Conservation (phyloP, 2,113 vertebrate genomes). For the Thoracochromis brauschi region DNA sequence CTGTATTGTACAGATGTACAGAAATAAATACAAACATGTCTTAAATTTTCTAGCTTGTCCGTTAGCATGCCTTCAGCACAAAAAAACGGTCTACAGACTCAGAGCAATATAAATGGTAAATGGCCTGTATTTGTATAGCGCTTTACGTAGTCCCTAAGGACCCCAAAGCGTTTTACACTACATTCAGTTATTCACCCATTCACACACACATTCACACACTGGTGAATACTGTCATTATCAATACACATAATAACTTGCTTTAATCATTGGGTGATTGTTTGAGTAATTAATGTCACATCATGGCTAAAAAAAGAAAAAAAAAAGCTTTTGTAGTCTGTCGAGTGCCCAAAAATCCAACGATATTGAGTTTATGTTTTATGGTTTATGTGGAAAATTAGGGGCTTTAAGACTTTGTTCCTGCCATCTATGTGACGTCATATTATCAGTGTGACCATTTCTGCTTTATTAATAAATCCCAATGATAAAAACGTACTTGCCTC, state of each 20-base stretch:
- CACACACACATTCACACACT: background rate
- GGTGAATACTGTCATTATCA: background rate
- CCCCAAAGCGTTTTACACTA: fast-evolving
- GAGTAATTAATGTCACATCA: background rate
- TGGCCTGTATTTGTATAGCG: background rate
- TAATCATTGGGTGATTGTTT: background rate
- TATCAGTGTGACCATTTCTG: fast-evolving
- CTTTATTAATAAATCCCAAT: background rate
- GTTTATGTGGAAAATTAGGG: background rate
- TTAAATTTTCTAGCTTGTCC: background rate
- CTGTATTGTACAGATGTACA: background rate
- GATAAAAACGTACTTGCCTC: background rate
- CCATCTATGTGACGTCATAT: background rate
- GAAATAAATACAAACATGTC: background rate
- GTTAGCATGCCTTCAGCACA: background rate
- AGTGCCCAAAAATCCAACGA: background rate
- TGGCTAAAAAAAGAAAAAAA: fast-evolving
- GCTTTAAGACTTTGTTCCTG: background rate
- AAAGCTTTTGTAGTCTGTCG: background rate
- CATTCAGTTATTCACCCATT: fast-evolving
- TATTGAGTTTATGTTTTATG: background rate
- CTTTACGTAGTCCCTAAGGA: background rate
- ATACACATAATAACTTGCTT: background rate
- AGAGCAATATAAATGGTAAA: background rate
- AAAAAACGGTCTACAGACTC: fast-evolving